Evolutionary conservation across 2,797 vertebrate species (phyloP), one percentile per base, ranked within the genome.

Genomic region (Esox masquinongy): DNA sequence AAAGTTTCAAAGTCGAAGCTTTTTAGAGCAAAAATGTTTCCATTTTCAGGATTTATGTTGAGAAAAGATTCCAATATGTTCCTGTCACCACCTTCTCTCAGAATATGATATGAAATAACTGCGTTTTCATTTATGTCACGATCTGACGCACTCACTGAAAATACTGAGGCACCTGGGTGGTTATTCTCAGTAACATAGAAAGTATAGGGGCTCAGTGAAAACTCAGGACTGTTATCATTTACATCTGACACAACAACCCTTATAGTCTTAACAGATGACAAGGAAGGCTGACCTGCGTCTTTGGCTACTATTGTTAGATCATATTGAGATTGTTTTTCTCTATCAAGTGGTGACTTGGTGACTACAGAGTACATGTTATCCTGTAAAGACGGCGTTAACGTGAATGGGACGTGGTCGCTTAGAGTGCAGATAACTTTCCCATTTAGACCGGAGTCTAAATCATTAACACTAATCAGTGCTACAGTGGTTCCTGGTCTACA

Each of bases 141-240:
- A 24, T 88, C 87, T 24, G 59, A 72, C 1, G 87, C 87, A 17
- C 26, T 80, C 2, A 87, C 75, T 3, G 56, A 77, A 24, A 81
- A 82, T 7, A 87, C 74, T 36, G 5, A 67, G 1, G 39, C 82
- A 2, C 85, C 86, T 1, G 94, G 93, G 0, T 81, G 73, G 0
- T 96, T 96, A 74, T 94, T 94, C 77, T 96, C 95, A 51, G 80
- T 81, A 22, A 96, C 77, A 0, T 95, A 95, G 29, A 93, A 91
- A 0, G 86, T 92, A 74, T 95, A 94, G n/a, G 93, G 94, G 4
- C 90, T 92, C 64, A 87, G 82, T 14, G 87, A 76, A 82, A 96
- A 96, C 15, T 72, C 76, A 0, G 95, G 95, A 0, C 89, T 89
- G 0, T 96, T 95, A 79, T 96, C 95, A 0, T 96, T 96, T 6